These are phyloP conservation scores for Enteromius anoplus DNA, from an alignment of 2,797 vertebrate genomes.

Conservation along the genomic window DNA sequence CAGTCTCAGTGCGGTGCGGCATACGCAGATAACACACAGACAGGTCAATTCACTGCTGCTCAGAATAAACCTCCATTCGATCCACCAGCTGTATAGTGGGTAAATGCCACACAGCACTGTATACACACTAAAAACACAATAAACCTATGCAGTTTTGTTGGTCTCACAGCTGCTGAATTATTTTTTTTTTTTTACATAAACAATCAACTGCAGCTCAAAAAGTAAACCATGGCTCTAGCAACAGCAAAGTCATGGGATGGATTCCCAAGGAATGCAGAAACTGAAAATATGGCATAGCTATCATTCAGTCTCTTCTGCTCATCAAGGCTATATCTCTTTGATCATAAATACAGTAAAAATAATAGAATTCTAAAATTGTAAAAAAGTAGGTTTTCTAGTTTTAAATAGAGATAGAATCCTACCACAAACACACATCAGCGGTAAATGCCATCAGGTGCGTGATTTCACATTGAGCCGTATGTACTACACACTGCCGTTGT, in stretches of 20 bases:
- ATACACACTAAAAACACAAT: neutral
- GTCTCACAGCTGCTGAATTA: neutral
- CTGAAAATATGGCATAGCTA: neutral
- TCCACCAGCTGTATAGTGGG: neutral
- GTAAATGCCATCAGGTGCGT: too few species aligned
- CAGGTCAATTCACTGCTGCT: constrained; percentile 33
- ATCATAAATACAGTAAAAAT: neutral
- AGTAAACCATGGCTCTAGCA: neutral
- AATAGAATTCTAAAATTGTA: neutral
- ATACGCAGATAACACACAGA: constrained; percentile 43
- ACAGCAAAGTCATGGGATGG: neutral
- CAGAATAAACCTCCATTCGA: constrained; percentile 4
- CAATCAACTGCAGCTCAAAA: neutral
- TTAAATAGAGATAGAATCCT: neutral
- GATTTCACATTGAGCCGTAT: too few species aligned
- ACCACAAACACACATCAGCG: neutral
- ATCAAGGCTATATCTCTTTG: neutral
- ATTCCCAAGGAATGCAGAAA: neutral
- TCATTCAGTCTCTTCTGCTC: neutral
- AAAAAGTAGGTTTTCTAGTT: neutral
- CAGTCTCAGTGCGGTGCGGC: constrained; percentile 2
- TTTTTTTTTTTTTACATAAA: neutral
- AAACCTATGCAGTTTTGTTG: neutral
- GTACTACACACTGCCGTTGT: too few species aligned
- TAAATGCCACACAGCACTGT: neutral